Evolutionary conservation across 2,888 invertebrate species (phyloP).

Genomic region (Artemia sinica): DNA sequence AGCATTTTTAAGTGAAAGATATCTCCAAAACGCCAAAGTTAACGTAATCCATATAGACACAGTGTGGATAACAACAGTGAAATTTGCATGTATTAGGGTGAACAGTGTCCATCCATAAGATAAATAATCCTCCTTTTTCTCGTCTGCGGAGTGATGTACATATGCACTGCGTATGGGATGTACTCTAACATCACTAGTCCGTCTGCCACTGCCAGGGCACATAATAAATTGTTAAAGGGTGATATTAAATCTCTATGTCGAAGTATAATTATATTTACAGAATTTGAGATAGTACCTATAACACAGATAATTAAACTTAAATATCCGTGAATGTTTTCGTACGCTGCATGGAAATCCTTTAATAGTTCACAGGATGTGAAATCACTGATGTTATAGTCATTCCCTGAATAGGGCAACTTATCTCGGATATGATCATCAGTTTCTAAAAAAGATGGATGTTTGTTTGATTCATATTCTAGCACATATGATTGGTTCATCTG

Average conservation of each 20-base stretch:
- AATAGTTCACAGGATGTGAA: background rate
- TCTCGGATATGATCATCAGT: too few species aligned
- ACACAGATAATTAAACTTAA: conserved; percentile 68
- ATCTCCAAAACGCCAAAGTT: conserved; percentile 79
- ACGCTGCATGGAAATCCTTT: background rate
- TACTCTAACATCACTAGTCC: conserved; percentile 82
- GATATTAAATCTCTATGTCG: conserved; percentile 76
- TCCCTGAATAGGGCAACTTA: too few species aligned
- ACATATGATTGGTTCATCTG: too few species aligned
- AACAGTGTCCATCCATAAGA: conserved; percentile 60
- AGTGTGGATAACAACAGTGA: conserved; percentile 48
- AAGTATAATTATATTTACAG: conserved; percentile 76
- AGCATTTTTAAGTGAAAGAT: conserved; percentile 51
- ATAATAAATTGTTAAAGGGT: conserved; percentile 77
- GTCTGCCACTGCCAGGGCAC: conserved; percentile 75
- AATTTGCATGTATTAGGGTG: conserved; percentile 75
- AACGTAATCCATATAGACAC: conserved; percentile 85
- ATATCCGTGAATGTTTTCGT: conserved; percentile 54
- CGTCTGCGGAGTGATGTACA: conserved; percentile 41
- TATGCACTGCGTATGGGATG: conserved; percentile 69
- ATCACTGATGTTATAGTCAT: too few species aligned
- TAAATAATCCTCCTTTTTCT: conserved; percentile 26
- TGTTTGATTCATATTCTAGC: too few species aligned
- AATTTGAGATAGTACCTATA: conserved; percentile 73
- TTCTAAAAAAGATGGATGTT: too few species aligned